These are phyloP conservation scores for Rhabdornis inornatus DNA, from an alignment of 2,113 vertebrate species.

Conservation along the genomic window DNA sequence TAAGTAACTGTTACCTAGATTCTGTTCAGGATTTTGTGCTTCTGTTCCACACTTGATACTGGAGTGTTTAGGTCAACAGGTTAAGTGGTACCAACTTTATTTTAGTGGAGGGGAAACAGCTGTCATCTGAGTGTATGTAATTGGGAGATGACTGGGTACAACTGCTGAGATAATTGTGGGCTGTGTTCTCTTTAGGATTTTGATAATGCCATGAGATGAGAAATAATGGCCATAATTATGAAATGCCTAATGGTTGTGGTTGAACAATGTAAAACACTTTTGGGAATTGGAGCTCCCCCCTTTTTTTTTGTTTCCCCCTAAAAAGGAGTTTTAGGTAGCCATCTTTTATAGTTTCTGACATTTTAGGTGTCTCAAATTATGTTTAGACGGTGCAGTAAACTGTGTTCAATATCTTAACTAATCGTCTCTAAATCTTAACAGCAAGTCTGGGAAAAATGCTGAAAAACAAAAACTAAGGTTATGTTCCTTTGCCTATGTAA, in stretches of 20 bases:
- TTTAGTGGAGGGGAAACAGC: not conserved
- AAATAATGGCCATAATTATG: not conserved
- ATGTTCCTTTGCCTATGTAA: not conserved
- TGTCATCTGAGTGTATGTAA: not conserved
- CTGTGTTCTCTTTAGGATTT: not conserved
- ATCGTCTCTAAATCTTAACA: not conserved
- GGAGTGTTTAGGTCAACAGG: not conserved
- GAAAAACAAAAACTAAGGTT: not conserved
- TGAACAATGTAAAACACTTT: not conserved
- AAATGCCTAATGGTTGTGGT: not conserved
- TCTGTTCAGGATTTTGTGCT: not conserved
- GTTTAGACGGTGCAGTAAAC: not conserved
- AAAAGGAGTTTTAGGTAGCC: not conserved
- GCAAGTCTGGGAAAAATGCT: not conserved
- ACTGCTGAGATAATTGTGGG: slow-evolving; percentile 13
- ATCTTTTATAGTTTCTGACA: not conserved
- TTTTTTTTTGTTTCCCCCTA: rapidly evolving
- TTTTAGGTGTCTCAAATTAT: not conserved
- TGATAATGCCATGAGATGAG: not conserved
- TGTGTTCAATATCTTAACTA: not conserved
- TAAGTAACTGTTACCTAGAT: not conserved
- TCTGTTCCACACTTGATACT: not conserved
- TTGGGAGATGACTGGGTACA: not conserved
- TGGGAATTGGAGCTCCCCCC: not conserved
- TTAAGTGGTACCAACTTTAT: not conserved